phyloP scores from a whole-genome alignment of 1,140 invertebrate species.

The Brachionus rotundiformis region DNA sequence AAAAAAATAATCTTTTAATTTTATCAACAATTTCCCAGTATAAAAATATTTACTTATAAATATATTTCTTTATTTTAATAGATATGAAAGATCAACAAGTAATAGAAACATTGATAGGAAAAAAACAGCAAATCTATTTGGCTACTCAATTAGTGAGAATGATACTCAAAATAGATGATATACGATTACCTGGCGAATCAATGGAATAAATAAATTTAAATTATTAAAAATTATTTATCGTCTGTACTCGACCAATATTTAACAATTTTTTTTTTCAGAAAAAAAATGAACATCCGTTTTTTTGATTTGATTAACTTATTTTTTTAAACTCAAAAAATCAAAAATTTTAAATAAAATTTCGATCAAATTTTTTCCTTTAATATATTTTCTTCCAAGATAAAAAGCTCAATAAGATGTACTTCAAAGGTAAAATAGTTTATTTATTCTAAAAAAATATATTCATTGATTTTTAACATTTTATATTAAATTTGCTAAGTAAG shows the following conservation, averaged over 20 bases:
- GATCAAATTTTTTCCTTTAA: not conserved
- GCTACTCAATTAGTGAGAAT: constrained; percentile 94
- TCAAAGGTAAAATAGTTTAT: not conserved
- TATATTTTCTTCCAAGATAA: not conserved
- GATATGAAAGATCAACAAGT: constrained; percentile 96
- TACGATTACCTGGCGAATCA: constrained; percentile 68
- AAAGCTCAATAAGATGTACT: not conserved
- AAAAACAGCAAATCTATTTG: constrained; percentile 93
- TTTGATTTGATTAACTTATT: constrained; percentile 41
- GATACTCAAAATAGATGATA: constrained; percentile 99
- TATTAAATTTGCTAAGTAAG: not conserved
- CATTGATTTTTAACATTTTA: not conserved
- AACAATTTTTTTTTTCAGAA: not conserved
- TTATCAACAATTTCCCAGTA: no score
- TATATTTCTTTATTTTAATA: constrained; percentile 67
- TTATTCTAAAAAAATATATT: not conserved
- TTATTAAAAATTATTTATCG: not conserved
- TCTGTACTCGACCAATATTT: not conserved
- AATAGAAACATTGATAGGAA: constrained; percentile 92
- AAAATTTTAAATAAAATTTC: constrained; percentile 17
- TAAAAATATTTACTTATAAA: no score
- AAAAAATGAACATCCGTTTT: not conserved
- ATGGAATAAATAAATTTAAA: constrained; percentile 39
- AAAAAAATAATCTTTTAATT: no score
- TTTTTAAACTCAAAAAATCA: constrained; percentile 10